Base-by-base conservation (phyloP, 2,113 vertebrate genomes). In the Rhinopomastus cyanomelas region DNA sequence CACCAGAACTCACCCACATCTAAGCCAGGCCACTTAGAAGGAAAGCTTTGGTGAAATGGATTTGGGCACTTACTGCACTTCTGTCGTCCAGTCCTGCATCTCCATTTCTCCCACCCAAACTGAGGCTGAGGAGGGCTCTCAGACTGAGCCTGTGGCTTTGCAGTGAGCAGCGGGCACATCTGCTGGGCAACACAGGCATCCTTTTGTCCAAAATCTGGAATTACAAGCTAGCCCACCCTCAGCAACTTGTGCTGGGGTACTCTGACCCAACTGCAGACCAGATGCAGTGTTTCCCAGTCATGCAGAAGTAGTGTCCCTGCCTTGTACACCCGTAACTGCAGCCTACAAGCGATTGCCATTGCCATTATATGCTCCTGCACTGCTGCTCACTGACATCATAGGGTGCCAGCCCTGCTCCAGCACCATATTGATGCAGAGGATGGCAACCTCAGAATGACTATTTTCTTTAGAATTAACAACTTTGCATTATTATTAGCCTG, bases 401-500 rank as follows among this genome's bases (percentile, higher is more conserved):
- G 16, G 67, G 48, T 21, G 55, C 61, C 42, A 71, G 59, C 22
- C n/a, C 42, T 62, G n/a, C 32, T 73, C 34, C n/a, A 37, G 20
- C 15, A 46, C 17, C 3, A 1, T 36, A 27, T 79, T 74, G 34
- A 73, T 62, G 74, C 51, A 81, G 22, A 53, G n/a, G 26, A 82
- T 14, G 21, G 61, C 52, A 90, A 92, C 44, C 62, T 60, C 67
- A 64, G 52, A 83, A 74, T 17, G 16, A 55, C n/a, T 72, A 30
- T 91, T 88, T 94, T 74, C 27, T 75, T 90, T 42, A 48, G 30
- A 76, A 59, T 46, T 22, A 89, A 79, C 26, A 20, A 69, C 44
- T 91, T 89, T 59, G 36, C 82, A 75, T 81, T 84, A 73, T 68
- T 69, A 83, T 81, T 81, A 69, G 30, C 46, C 81, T 78, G 85